A percentile compares a stretch with the other conserved stretches of the same genome.
Evolutionary conservation across 1,140 invertebrate genomes (phyloP).

Genomic region (Pseudomyrmex sp.): DNA sequence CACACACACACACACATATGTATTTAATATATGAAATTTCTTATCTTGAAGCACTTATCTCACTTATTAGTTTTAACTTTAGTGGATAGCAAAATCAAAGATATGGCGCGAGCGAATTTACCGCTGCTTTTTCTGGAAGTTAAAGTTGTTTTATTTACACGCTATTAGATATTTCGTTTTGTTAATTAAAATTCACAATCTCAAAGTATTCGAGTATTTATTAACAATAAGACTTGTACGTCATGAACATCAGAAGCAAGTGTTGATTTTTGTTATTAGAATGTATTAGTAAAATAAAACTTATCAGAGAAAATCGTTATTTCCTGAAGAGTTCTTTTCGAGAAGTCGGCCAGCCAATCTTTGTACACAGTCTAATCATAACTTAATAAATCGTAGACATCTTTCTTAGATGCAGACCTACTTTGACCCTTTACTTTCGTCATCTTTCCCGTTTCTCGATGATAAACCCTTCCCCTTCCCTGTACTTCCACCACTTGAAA

Average conservation of each 20-base stretch:
- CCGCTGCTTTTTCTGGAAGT: not conserved
- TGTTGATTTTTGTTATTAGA: too few relatives aligned
- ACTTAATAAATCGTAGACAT: conserved; percentile 4
- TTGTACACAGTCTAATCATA: not conserved
- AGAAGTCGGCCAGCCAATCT: not conserved
- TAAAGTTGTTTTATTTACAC: not conserved
- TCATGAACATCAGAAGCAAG: too few relatives aligned
- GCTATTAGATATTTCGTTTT: not conserved
- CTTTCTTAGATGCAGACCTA: not conserved
- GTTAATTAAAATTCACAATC: not conserved
- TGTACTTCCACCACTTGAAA: not conserved
- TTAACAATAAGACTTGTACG: not conserved
- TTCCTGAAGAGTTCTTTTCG: too few relatives aligned
- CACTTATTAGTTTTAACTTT: not conserved
- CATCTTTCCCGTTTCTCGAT: not conserved
- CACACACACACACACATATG: too few relatives aligned
- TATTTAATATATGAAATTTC: too few relatives aligned
- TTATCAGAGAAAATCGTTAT: too few relatives aligned
- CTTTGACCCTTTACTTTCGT: not conserved
- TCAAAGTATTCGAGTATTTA: conserved; percentile 8
- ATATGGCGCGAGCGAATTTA: not conserved
- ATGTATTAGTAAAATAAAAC: too few relatives aligned
- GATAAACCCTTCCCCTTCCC: not conserved
- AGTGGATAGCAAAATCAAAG: not conserved
- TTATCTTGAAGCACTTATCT: not conserved